Percentiles rank a stretch among this genome's conserved stretches.
Conservation (phyloP, 1,140 invertebrate genomes). For the Adelges cooleyi region DNA sequence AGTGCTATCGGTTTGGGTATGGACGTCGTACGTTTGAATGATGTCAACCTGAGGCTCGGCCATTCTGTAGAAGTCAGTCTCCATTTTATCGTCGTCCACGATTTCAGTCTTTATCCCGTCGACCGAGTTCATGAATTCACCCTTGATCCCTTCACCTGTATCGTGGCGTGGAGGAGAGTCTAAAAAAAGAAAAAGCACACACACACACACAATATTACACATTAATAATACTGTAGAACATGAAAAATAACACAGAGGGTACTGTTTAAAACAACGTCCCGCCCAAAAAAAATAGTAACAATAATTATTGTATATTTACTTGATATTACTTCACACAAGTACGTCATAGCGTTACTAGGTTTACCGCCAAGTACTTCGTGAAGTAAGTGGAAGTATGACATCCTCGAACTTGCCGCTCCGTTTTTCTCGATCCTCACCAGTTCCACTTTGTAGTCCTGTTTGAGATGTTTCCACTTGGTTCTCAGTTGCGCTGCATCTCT, state of each 20-base stretch:
- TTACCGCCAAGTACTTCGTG: constrained; percentile 15
- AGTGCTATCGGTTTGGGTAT: neutral
- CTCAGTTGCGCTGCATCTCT: constrained; percentile 13
- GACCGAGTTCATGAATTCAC: neutral
- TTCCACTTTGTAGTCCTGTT: constrained; percentile 23
- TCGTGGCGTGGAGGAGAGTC: neutral
- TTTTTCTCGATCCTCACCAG: constrained; percentile 11
- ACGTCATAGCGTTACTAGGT: constrained; percentile 7
- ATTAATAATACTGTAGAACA: too few relatives aligned
- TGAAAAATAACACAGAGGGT: too few relatives aligned
- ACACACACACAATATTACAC: too few relatives aligned
- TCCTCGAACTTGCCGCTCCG: neutral
- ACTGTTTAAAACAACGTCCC: too few relatives aligned
- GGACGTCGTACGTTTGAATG: neutral
- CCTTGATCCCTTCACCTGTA: neutral
- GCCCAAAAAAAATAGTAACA: too few relatives aligned
- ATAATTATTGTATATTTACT: neutral
- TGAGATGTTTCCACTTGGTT: constrained; percentile 21
- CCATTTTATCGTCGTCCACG: neutral
- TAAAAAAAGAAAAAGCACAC: neutral
- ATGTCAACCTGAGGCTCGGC: constrained; percentile 19
- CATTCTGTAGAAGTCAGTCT: neutral
- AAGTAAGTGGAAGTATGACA: constrained; percentile 16
- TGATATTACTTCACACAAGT: constrained; percentile 13
- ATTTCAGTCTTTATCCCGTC: constrained; percentile 1